Evolutionary conservation across 2,113 vertebrate species (phyloP).

Genomic region (Sebastes fasciatus): DNA sequence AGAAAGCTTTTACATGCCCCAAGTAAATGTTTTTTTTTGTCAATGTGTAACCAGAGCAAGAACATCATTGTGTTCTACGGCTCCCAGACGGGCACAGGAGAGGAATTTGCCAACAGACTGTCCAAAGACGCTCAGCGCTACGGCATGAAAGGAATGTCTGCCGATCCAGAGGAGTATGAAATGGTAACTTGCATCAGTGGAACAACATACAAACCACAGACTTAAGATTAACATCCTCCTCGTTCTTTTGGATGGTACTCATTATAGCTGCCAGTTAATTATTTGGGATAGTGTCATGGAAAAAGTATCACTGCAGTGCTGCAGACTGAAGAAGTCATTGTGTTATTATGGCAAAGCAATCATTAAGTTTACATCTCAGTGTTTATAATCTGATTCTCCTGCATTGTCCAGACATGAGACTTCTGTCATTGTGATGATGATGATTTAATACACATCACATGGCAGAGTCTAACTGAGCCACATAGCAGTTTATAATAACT

Average conservation of each 20-base stretch:
- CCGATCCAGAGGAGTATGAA: conserved; percentile 96
- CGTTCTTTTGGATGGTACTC: neutral
- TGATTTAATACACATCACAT: too few relatives aligned
- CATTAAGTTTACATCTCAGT: neutral
- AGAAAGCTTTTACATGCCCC: neutral
- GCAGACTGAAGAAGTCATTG: neutral
- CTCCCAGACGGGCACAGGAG: conserved; percentile 96
- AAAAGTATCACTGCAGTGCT: neutral
- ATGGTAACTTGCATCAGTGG: conserved; percentile 84
- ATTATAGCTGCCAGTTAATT: neutral
- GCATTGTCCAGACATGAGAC: neutral
- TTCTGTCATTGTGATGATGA: neutral
- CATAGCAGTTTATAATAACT: neutral
- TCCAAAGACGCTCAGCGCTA: conserved; percentile 97
- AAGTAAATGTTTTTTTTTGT: neutral
- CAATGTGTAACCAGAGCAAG: conserved; percentile 84
- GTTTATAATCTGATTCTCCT: neutral
- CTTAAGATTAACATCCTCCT: neutral
- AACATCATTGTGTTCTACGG: conserved; percentile 98
- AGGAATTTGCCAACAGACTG: conserved; percentile 96
- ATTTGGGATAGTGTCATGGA: neutral
- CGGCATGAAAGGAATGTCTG: conserved; percentile 95
- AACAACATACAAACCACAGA: neutral
- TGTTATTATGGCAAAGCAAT: neutral
- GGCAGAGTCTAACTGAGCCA: neutral